Base-by-base conservation (phyloP, 2,113 vertebrate genomes). In the Xiphophorus hellerii region DNA sequence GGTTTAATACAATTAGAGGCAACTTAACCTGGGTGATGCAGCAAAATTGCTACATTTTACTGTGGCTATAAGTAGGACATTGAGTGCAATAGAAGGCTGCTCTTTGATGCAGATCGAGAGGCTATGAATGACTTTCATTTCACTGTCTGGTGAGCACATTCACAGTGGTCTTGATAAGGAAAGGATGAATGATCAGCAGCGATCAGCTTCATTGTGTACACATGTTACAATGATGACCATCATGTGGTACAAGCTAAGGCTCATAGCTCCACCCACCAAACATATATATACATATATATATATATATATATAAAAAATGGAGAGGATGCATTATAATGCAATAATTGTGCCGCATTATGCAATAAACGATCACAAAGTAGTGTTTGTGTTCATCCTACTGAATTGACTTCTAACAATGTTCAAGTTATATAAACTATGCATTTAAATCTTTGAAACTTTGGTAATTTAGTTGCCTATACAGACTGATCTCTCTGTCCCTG, bases 71-170 rank as follows among this genome's bases (percentile, higher is more conserved):
- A 91, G 89, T 80, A 62, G 78, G 73, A 33, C 74, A 71, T 66
- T 58, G 74, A 84, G 75, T 80, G 76, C 77, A 75, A 72, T 74
- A 69, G 81, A 86, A 71, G 79, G 78, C 78, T 85, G 79, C 69
- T 83, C 85, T 88, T 85, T 83, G 85, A 91, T 77, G 85, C 80
- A 37, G 66, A 72, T 69, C 85, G 80, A 83, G 73, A 75, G 58
- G 69, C 80, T 77, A 80, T 91, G 85, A 84, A 86, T 88, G 90
- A 76, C 82, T 93, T 90, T 89, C 86, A 94, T 94, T 94, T 93
- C 91, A 92, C 87, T 88, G 92, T 78, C 88, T 84, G 75, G 78
- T 84, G 81, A 88, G 77, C 90, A 87, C 90, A 87, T 88, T 91
- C 74, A 88, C 69, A 30, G 73, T 79, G 83, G 79, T 84, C 83